Conservation (phyloP, 2,888 invertebrate species). For the Cerceris ruficornis region DNA sequence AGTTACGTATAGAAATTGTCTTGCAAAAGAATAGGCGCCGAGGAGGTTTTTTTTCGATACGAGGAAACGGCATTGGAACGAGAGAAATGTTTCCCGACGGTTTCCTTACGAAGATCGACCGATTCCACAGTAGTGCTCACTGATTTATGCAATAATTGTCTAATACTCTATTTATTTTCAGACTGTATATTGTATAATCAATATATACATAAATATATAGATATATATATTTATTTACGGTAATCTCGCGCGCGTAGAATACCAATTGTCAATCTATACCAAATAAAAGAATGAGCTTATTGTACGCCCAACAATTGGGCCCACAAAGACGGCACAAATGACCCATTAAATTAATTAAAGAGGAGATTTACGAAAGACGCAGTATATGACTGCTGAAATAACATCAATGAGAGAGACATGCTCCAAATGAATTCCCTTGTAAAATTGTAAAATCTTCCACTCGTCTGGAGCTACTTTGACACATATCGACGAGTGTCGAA, state of each 20-base stretch:
- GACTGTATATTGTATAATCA: slow-evolving; percentile 45
- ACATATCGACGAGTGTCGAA: slow-evolving; percentile 39
- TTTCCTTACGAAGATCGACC: slow-evolving; percentile 11
- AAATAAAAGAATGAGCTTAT: slow-evolving; percentile 60
- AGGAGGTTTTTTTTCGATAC: slow-evolving; percentile 17
- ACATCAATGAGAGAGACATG: slow-evolving; percentile 14
- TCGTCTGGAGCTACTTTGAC: slow-evolving; percentile 30
- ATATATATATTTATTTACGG: slow-evolving; percentile 51
- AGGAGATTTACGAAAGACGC: slow-evolving; percentile 29
- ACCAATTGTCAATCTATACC: slow-evolving; percentile 56
- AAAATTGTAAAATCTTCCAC: slow-evolving; percentile 27
- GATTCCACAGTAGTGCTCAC: slow-evolving; percentile 58
- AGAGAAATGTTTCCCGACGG: background rate
- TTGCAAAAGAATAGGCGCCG: slow-evolving; percentile 18
- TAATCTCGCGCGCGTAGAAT: slow-evolving; percentile 36
- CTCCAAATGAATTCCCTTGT: slow-evolving; percentile 17
- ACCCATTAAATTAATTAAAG: slow-evolving; percentile 23
- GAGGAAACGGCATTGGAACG: slow-evolving; percentile 7
- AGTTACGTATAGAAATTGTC: slow-evolving; percentile 23
- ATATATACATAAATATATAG: slow-evolving; percentile 9
- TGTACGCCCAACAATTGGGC: slow-evolving; percentile 37
- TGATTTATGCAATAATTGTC: slow-evolving; percentile 70
- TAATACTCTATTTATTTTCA: slow-evolving; percentile 63
- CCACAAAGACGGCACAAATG: slow-evolving; percentile 21
- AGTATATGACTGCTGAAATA: slow-evolving; percentile 22